Evolutionary conservation across 2,888 invertebrate species (phyloP), one percentile per base, ranked within the genome.

Genomic region (Synanthedon andrenaeformis): DNA sequence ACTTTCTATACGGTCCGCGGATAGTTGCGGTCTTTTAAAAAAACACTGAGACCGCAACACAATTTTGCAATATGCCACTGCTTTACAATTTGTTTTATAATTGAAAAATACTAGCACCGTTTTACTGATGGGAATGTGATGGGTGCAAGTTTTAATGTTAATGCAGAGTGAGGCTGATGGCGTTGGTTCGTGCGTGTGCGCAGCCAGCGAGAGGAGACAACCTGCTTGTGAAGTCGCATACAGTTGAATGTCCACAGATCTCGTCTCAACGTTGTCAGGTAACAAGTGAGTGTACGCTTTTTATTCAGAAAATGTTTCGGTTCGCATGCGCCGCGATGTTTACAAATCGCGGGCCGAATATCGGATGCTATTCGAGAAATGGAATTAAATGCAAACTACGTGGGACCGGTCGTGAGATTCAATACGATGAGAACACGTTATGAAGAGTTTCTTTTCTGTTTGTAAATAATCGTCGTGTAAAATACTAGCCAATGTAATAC

Each of bases 181-280:
- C 55, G 59, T 57, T 55, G 54, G 50, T 53, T 51, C 42, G 52
- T 65, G 55, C 66, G 45, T 13, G 6, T 5, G 45, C 45, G 45
- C 13, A n/a, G 12, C n/a, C 8, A 14, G 45, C 4, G 45, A 45
- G 45, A n/a, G 45, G 70, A 70, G 75, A 76, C 82, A 69, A 79
- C 83, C 77, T 73, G 68, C 72, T 78, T 68, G 69, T 62, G 67
- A 67, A 69, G 74, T 71, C 70, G 70, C 76, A 75, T 74, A 70
- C 69, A 77, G 70, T 70, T 74, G 72, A 82, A 68, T 82, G 82
- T 64, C 70, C 70, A 65, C 63, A 64, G 64, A 57, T 56, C 55
- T 56, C 57, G 61, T 49, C 51, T 59, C 66, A 72, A 73, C 72
- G 81, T 74, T 79, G 78, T 69, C 70, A 70, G 74, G 63, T 64